A percentile compares a stretch with the other conserved stretches of the same genome.
phyloP scores from a whole-genome alignment of 2,797 vertebrate species.

The Tokudaia muenninki region DNA sequence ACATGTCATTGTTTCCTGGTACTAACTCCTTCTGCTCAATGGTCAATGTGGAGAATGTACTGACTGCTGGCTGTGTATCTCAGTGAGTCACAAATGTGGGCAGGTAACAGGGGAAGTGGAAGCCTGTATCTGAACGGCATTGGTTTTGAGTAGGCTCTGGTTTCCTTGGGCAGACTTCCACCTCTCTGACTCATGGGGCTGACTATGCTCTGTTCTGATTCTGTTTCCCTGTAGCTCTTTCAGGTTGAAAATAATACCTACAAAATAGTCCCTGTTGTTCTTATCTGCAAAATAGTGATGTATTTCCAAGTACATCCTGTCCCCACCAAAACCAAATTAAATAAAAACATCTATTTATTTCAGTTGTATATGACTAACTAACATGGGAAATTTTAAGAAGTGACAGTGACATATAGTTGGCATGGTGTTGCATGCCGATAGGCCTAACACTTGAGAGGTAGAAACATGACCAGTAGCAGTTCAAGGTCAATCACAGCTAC shows the following conservation, averaged over 20 bases:
- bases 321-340: neutral
- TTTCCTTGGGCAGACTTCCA: neutral
- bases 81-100: slow-evolving; percentile 7
- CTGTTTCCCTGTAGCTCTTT: neutral
- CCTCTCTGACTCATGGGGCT: slow-evolving; percentile 19
- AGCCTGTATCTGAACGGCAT: neutral
- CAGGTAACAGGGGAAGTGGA: neutral
- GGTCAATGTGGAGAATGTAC: too few relatives aligned
- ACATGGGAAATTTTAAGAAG: neutral
- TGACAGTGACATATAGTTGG: neutral
- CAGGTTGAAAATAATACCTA: neutral
- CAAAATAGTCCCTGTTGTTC: neutral
- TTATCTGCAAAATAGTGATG: neutral
- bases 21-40: neutral
- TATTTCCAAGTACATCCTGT: neutral
- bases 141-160: neutral
- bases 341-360: neutral
- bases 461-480: neutral
- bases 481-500: neutral
- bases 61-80: neutral
- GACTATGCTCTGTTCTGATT: neutral
- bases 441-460: neutral
- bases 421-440: neutral
- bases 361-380: neutral
- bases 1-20: neutral